Conservation (phyloP, 2,797 vertebrate genomes). For the Champsocephalus gunnari region DNA sequence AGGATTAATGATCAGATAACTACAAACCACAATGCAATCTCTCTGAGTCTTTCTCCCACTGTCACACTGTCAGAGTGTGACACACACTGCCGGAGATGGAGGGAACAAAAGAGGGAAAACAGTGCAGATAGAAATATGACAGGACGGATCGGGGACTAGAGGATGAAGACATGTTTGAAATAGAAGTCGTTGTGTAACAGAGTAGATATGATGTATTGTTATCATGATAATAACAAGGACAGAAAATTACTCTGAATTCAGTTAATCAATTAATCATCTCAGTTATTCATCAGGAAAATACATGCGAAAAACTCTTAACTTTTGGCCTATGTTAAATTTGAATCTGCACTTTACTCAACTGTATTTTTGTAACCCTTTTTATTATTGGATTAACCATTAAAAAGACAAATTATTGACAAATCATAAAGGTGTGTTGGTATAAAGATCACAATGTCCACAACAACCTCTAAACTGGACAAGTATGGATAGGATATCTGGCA, state of each 20-base stretch:
- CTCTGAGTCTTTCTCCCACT: conserved; percentile 49
- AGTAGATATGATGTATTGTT: neutral
- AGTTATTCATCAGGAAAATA: neutral
- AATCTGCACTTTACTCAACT: neutral
- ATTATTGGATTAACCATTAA: no score
- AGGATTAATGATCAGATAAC: conserved; percentile 80
- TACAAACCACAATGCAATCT: conserved; percentile 69
- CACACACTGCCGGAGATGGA: conserved; percentile 36
- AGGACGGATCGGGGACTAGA: neutral
- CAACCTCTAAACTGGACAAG: no score
- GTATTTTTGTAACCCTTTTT: neutral
- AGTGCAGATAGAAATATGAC: conserved; percentile 32
- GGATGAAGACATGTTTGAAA: conserved; percentile 8
- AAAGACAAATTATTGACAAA: neutral
- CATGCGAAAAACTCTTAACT: neutral
- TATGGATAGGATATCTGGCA: neutral
- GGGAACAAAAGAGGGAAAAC: conserved; percentile 30
- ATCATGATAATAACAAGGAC: neutral
- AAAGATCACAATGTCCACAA: neutral
- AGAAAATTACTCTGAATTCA: neutral
- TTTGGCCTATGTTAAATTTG: neutral
- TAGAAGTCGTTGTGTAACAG: neutral
- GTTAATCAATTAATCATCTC: neutral
- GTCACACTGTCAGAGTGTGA: conserved; percentile 48
- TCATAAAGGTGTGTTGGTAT: neutral